Evolutionary conservation across 2,797 vertebrate species (phyloP).

Genomic region (Alexandromys oeconomus): DNA sequence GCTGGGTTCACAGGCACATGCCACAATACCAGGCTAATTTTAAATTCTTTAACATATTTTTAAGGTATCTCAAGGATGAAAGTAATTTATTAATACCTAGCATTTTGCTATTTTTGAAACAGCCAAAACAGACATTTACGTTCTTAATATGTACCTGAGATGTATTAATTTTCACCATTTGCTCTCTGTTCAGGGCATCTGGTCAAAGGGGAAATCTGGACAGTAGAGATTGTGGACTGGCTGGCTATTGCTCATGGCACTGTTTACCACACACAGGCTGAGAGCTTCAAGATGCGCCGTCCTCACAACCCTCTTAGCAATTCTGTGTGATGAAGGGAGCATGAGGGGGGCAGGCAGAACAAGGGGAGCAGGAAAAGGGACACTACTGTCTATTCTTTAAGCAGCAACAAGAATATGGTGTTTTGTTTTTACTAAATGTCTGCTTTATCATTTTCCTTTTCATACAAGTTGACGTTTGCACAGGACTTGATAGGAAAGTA

Average conservation of each 20-base stretch:
- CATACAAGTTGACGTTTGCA: neutral
- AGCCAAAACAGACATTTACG: neutral
- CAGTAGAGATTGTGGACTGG: neutral
- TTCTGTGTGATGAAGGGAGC: neutral
- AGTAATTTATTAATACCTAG: neutral
- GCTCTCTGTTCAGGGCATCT: neutral
- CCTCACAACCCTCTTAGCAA: neutral
- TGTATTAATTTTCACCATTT: neutral
- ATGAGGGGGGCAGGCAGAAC: neutral
- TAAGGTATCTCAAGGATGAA: neutral
- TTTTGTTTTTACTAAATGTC: constrained; percentile 20
- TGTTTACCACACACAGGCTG: neutral
- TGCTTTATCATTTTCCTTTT: neutral
- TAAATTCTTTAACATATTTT: constrained; percentile 5
- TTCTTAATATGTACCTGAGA: neutral
- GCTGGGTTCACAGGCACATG: neutral
- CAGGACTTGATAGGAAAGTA: neutral
- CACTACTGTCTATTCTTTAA: neutral
- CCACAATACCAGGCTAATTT: neutral
- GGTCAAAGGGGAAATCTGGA: neutral
- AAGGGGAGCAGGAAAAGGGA: neutral
- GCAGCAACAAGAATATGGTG: neutral
- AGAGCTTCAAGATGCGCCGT: neutral
- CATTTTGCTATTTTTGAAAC: constrained; percentile 4
- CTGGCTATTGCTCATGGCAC: too few species aligned